A percentile compares a stretch with the other conserved stretches of the same genome.
Conservation (phyloP, 2,113 vertebrate species). For the Acanthisitta chloris region DNA sequence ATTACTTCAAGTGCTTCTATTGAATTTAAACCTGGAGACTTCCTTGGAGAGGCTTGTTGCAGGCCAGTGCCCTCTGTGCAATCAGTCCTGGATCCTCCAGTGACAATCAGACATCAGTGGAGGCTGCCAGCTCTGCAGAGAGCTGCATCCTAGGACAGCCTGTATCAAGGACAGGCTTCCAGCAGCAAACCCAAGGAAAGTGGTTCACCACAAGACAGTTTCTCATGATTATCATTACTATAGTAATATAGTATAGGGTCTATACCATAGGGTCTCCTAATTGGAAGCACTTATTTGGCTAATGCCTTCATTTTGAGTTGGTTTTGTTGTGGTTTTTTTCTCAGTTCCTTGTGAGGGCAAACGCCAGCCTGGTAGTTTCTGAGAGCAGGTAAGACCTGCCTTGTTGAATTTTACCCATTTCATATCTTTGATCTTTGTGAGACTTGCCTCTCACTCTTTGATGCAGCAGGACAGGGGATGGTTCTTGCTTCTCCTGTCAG, state of each 20-base stretch:
- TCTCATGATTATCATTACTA: neutral
- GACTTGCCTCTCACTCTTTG: neutral
- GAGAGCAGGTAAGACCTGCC: neutral
- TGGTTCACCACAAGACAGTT: neutral
- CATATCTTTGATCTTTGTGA: neutral
- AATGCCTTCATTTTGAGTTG: neutral
- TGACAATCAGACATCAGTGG: rapidly evolving
- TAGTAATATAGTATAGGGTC: too few relatives aligned
- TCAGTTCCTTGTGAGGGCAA: neutral
- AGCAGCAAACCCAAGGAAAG: neutral
- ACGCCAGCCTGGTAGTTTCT: neutral
- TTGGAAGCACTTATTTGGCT: neutral
- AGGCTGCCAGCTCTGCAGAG: neutral
- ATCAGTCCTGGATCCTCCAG: neutral
- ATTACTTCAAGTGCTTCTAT: neutral
- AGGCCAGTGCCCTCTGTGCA: neutral
- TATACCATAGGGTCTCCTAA: neutral
- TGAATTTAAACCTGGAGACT: neutral
- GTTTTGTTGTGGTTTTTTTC: neutral
- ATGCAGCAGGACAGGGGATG: neutral
- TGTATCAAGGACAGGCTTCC: neutral
- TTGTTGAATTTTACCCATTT: neutral
- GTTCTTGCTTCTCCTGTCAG: neutral
- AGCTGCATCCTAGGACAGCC: neutral
- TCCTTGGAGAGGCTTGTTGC: neutral